Evolutionary conservation across 2,888 invertebrate species (phyloP).

Genomic region (Ectemnius lituratus): DNA sequence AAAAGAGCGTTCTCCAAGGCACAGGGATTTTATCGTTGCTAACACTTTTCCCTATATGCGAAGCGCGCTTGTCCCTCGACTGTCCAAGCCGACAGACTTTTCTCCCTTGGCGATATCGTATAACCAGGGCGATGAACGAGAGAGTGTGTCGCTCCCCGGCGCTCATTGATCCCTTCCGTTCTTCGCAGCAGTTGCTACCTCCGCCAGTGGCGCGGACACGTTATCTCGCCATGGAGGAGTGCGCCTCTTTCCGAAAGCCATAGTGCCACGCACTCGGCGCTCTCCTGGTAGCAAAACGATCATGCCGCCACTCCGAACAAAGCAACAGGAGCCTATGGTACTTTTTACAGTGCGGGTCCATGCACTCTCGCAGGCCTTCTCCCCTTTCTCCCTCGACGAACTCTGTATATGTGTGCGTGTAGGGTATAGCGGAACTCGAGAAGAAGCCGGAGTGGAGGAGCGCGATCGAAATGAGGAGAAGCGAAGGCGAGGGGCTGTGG

Average conservation of each 20-base stretch:
- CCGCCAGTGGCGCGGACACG: neutral
- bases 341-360: neutral
- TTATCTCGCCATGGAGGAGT: no score
- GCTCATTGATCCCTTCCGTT: slow-evolving; percentile 10
- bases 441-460: slow-evolving; percentile 25
- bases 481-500: slow-evolving; percentile 53
- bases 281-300: slow-evolving; percentile 3
- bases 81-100: slow-evolving; percentile 20
- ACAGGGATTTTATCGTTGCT: no score
- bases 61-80: no score
- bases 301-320: neutral
- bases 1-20: slow-evolving; percentile 15
- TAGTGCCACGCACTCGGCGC: neutral
- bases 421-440: no score
- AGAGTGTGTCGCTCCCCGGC: slow-evolving; percentile 12
- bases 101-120: slow-evolving; percentile 44
- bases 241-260: neutral
- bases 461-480: slow-evolving; percentile 53
- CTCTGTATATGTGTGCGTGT: no score
- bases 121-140: slow-evolving; percentile 36
- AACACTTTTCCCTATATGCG: no score
- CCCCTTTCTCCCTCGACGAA: slow-evolving; percentile 1
- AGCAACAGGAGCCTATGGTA: neutral
- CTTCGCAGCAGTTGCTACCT: neutral
- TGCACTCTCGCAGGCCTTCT: slow-evolving; percentile 23